Evolutionary conservation across 53 echinoderm and acorn worm genomes (phyloP), one percentile per base, ranked within the genome.

Genomic region (Mesocentrotus franciscanus): DNA sequence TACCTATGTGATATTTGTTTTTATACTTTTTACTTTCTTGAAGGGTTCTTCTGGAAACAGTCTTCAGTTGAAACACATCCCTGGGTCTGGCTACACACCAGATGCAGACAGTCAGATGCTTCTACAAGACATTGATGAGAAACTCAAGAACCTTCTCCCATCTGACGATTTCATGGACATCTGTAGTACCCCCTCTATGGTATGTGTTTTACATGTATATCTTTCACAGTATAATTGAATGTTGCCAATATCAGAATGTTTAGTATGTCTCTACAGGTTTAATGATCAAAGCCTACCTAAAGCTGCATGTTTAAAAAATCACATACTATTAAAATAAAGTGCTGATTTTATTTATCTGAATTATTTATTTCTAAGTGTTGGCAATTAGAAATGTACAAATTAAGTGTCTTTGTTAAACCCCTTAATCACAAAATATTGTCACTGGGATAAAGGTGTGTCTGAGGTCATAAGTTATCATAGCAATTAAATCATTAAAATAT

Each of bases 111-210:
- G 96, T 57, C 96, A 96, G 85, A 96, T 97, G 76, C 96, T 96
- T 32, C 95, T 99, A 6, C 68, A 94, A 87, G 97, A 97, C 59
- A 97, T 99, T 29, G 99, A 99, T 95, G 96, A 95, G 27, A 98
- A 97, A 75, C 96, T 98, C 17, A 97, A 97, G 93, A 97, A 96
- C 20, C 97, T 99, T 42, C 96, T 99, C 56, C 99, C 98, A n/a
- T 30, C 93, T 3, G 96, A 99, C 34, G 98, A 97, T 90, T 99
- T 97, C 95, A 96, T 95, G 29, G 95, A 95, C 22, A 99, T 99
- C 90, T 97, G 98, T 93, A 97, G 97, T 79, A 98, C 99, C 42
- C 98, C 99, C 34, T 97, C 95, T 15, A 85, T 96, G 97, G 97
- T 97, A 91, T 94, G 91, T 89, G 14, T 61, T 95, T 42, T 62